A percentile compares a stretch with the other conserved stretches of the same genome.
Conservation (phyloP, 2,888 invertebrate species). For the Agriopis aurantiaria region DNA sequence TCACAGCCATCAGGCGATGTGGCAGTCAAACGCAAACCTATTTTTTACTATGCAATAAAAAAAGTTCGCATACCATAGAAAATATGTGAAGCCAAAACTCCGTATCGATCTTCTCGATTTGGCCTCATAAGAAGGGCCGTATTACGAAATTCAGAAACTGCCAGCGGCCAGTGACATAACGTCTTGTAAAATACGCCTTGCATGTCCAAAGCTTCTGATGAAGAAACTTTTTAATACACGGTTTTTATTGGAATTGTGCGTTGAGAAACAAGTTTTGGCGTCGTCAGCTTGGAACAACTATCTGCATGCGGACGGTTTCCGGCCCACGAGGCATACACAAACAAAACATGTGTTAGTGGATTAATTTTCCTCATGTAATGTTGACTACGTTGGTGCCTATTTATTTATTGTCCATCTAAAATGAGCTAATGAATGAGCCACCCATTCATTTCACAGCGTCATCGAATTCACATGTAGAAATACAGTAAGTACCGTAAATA, state of each 20-base stretch:
- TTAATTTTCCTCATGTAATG: slow-evolving; percentile 13
- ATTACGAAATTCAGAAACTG: background rate
- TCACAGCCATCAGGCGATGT: too few relatives aligned
- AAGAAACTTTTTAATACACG: background rate
- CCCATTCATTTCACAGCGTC: too few relatives aligned
- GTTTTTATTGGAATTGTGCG: slow-evolving; percentile 7
- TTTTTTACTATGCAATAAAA: too few relatives aligned
- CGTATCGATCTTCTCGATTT: background rate
- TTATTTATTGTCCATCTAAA: background rate
- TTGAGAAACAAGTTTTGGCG: slow-evolving; percentile 16
- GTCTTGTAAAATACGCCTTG: background rate
- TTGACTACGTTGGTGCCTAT: background rate
- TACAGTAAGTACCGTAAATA: too few relatives aligned
- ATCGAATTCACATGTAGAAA: too few relatives aligned
- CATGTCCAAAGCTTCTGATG: slow-evolving; percentile 5
- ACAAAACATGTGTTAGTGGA: too few relatives aligned
- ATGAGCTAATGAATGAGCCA: too few relatives aligned
- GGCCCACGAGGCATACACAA: slow-evolving; percentile 6
- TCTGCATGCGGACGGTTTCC: slow-evolving; percentile 15
- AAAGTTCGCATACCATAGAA: background rate
- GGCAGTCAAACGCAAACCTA: too few relatives aligned
- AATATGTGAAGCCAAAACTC: background rate
- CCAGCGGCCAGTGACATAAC: background rate
- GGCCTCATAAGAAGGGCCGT: background rate
- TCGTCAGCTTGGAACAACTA: background rate